These are phyloP conservation scores for Zaprionus capensis DNA, from an alignment of 1,140 invertebrate species.

Conservation along the genomic window DNA sequence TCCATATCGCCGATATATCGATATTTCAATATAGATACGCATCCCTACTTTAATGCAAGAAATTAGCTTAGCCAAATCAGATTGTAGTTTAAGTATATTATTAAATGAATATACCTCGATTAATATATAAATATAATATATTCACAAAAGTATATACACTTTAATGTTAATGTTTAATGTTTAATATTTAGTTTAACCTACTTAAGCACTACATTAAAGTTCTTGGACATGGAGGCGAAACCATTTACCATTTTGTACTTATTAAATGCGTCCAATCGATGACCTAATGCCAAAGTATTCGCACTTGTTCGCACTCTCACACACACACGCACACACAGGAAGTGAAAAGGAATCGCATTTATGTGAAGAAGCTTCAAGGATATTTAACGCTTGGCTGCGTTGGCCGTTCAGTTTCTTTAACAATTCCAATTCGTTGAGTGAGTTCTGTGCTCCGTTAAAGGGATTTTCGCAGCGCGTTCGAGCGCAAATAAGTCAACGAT, in stretches of 20 bases:
- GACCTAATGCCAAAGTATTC: conserved; percentile 5
- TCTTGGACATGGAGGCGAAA: background rate
- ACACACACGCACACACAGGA: background rate
- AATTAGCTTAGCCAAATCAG: too few relatives aligned
- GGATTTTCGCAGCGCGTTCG: conserved; percentile 48
- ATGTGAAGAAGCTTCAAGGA: conserved; percentile 43
- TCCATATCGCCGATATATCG: too few relatives aligned
- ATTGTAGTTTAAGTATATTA: too few relatives aligned
- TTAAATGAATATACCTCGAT: too few relatives aligned
- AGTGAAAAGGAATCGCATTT: conserved; percentile 3
- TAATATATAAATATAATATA: too few relatives aligned
- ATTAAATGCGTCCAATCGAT: background rate
- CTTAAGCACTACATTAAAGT: background rate
- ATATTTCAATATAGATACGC: too few relatives aligned
- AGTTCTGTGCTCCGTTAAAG: conserved; percentile 35
- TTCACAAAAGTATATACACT: too few relatives aligned
- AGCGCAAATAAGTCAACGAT: conserved; percentile 52
- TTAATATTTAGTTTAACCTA: background rate
- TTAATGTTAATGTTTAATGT: too few relatives aligned
- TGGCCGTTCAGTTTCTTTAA: conserved; percentile 40
- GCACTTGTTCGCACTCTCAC: background rate
- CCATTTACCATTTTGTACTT: background rate
- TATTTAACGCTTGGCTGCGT: conserved; percentile 51
- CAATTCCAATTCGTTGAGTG: conserved; percentile 7
- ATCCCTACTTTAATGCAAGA: too few relatives aligned